Evolutionary conservation across 1,140 invertebrate genomes (phyloP).

Genomic region (Neuroterus valhalla): DNA sequence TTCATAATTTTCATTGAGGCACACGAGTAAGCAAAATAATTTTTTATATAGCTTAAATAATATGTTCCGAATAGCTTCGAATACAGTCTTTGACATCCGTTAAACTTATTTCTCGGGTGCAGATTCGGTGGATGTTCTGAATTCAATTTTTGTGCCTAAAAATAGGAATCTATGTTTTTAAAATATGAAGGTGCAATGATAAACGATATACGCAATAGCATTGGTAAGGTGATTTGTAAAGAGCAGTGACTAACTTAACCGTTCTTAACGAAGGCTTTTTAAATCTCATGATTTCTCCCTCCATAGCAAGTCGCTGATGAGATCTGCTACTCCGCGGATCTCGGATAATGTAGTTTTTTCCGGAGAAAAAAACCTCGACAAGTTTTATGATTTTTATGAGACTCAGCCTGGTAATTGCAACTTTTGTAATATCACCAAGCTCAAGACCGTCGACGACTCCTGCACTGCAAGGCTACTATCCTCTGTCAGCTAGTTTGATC

Average conservation of each 20-base stretch:
- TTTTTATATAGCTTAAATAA: conserved; percentile 83
- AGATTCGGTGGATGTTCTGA: conserved; percentile 97
- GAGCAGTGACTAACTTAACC: conserved; percentile 81
- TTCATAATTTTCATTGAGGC: not conserved
- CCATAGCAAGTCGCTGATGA: conserved; percentile 99
- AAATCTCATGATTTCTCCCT: conserved; percentile 95
- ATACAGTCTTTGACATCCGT: conserved; percentile 92
- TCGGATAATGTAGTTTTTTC: conserved; percentile 99
- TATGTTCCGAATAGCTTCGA: conserved; percentile 96
- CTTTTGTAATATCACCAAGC: too few relatives aligned
- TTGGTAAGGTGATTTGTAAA: conserved; percentile 8
- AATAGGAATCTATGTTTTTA: too few relatives aligned
- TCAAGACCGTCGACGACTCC: too few relatives aligned
- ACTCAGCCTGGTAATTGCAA: too few relatives aligned
- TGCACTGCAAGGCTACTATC: too few relatives aligned
- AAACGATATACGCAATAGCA: too few relatives aligned
- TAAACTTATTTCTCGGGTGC: conserved; percentile 86
- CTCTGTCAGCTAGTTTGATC: too few relatives aligned
- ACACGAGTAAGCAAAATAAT: conserved; percentile 21
- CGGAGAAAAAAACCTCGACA: too few relatives aligned
- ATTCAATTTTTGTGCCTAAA: too few relatives aligned
- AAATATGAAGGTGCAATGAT: too few relatives aligned
- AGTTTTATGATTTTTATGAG: too few relatives aligned
- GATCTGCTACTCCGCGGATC: conserved; percentile 98
- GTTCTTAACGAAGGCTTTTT: conserved; percentile 95